Evolutionary conservation across 2,888 invertebrate species (phyloP), one percentile per base, ranked within the genome.

Genomic region (Elegia similella): DNA sequence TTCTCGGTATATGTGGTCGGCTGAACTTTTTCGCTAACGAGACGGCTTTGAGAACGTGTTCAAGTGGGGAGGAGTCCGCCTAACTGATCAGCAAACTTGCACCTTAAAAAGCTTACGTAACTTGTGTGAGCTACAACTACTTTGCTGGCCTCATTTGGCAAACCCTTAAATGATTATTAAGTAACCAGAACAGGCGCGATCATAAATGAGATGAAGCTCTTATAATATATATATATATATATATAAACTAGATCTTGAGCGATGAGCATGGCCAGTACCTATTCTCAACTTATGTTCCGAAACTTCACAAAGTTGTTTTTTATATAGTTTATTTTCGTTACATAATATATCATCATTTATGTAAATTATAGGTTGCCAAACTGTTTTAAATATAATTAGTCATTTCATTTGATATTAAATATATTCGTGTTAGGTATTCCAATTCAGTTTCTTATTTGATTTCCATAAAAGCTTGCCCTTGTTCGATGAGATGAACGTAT

Each of bases 41-140:
- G 65, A 64, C 23, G 60, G 57, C 59, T 64, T 62, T 55, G 61
- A 53, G 68, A 69, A 78, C 78, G 76, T 79, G 80, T 78, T 78
- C 66, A 74, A 83, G 80, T 75, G 70, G 69, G 61, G 62, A 63
- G 62, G 58, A 65, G 64, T 60, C 65, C 64, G 72, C 70, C 64
- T 73, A 78, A 80, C 79, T 80, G 75, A 78, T 80, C 76, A 74
- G 73, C 67, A 70, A 81, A 79, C 72, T 79, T 73, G 68, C 72
- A 76, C 66, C 62, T 70, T 73, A 75, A 73, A 72, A 72, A 70
- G 77, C 75, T 80, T 80, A 77, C 72, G 75, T 80, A 82, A 82
- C 73, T 66, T 57, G 66, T 70, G 68, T 67, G 71, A 64, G 65
- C 68, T 66, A 64, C 64, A 64, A 66, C 60, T 67, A 47, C 56